Conservation (phyloP, 2,797 vertebrate genomes). For the Micromesistius poutassou region DNA sequence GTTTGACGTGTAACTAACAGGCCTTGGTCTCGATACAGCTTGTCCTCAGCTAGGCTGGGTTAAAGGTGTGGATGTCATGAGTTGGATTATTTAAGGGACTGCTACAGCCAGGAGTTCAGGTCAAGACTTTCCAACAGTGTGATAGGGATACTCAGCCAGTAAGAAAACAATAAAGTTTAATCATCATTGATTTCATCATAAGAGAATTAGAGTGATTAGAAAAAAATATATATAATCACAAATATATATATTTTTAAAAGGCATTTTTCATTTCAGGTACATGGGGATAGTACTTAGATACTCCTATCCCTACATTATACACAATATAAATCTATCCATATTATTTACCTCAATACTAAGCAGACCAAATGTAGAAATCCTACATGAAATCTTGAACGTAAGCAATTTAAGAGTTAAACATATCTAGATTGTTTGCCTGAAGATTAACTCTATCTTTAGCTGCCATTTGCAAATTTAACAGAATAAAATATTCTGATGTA, state of each 20-base stretch:
- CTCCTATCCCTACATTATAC: neutral
- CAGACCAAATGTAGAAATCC: neutral
- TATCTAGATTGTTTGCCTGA: neutral
- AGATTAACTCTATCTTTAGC: neutral
- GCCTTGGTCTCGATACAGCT: neutral
- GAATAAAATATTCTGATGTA: neutral
- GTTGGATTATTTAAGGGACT: neutral
- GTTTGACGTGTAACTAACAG: neutral
- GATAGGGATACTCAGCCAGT: neutral
- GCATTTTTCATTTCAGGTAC: neutral
- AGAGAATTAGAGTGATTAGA: neutral
- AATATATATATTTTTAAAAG: neutral
- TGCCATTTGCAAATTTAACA: neutral
- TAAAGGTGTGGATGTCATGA: neutral
- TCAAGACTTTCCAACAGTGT: neutral
- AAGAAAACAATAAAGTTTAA: neutral
- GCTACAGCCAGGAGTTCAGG: neutral
- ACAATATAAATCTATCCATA: neutral
- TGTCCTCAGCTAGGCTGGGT: neutral
- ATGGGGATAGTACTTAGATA: neutral
- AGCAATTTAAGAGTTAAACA: neutral
- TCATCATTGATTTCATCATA: neutral
- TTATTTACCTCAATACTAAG: neutral
- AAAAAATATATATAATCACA: constrained; percentile 2
- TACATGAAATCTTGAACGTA: neutral